phyloP scores from a whole-genome alignment of 2,797 vertebrate species.

The Myotis planiceps region DNA sequence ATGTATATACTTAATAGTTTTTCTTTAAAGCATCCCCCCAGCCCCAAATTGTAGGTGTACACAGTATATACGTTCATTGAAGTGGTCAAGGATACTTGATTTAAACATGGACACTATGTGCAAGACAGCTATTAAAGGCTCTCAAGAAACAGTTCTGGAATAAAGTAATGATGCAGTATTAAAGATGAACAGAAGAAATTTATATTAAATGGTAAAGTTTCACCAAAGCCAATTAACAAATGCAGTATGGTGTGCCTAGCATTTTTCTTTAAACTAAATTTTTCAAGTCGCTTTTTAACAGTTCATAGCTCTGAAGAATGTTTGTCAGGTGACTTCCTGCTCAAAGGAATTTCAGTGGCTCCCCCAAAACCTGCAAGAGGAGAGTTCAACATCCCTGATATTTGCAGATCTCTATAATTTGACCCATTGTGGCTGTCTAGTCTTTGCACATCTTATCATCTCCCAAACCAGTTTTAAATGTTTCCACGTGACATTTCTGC shows the following conservation, averaged over 20 bases:
- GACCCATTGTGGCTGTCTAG: background rate
- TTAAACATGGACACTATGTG: background rate
- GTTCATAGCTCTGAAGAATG: background rate
- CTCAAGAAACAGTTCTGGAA: conserved; percentile 27
- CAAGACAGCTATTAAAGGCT: background rate
- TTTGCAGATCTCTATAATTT: background rate
- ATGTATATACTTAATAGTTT: background rate
- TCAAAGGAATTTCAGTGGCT: conserved; percentile 1
- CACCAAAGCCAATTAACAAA: background rate
- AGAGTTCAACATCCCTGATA: background rate
- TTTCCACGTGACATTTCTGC: background rate
- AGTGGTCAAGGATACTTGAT: background rate
- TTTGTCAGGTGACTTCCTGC: background rate
- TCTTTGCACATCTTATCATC: background rate
- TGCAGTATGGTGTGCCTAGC: background rate
- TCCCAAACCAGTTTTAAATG: conserved; percentile 21
- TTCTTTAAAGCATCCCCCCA: background rate
- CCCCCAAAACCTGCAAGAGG: background rate
- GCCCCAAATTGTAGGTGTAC: background rate
- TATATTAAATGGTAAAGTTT: background rate
- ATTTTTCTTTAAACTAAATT: conserved; percentile 8
- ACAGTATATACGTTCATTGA: background rate
- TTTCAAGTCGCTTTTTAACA: background rate
- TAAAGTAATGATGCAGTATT: background rate
- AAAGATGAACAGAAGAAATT: background rate